Evolutionary conservation across 2,113 vertebrate genomes (phyloP).

Genomic region (Amazona vittata): DNA sequence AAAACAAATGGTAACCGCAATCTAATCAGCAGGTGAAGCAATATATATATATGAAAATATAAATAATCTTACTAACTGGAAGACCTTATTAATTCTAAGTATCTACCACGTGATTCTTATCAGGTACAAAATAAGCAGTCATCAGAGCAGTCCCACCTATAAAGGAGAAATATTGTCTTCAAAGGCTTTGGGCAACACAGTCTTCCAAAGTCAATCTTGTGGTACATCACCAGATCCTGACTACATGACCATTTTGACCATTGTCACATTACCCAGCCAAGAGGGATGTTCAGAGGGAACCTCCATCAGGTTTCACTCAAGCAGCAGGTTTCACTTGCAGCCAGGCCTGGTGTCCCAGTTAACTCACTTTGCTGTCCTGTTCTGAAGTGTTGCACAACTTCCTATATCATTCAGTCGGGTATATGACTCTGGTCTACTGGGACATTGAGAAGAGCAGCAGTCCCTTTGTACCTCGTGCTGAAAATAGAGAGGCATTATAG

Average conservation of each 20-base stretch:
- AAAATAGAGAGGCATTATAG: neutral
- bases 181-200: neutral
- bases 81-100: neutral
- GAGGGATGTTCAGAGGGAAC: neutral
- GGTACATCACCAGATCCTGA: too few species aligned
- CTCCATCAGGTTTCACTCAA: neutral
- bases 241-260: neutral
- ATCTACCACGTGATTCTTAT: neutral
- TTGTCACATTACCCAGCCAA: neutral
- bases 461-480: fast-evolving
- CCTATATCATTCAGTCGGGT: fast-evolving
- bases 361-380: neutral
- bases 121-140: neutral
- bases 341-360: neutral
- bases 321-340: neutral
- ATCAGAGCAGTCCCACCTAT: neutral
- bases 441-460: neutral
- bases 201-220: neutral
- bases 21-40: neutral
- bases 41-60: neutral
- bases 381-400: neutral
- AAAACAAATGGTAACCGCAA: neutral
- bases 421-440: neutral
- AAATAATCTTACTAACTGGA: neutral
- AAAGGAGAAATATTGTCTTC: neutral